Base-by-base conservation (phyloP, 1,140 invertebrate genomes). In the Papilio glaucus region DNA sequence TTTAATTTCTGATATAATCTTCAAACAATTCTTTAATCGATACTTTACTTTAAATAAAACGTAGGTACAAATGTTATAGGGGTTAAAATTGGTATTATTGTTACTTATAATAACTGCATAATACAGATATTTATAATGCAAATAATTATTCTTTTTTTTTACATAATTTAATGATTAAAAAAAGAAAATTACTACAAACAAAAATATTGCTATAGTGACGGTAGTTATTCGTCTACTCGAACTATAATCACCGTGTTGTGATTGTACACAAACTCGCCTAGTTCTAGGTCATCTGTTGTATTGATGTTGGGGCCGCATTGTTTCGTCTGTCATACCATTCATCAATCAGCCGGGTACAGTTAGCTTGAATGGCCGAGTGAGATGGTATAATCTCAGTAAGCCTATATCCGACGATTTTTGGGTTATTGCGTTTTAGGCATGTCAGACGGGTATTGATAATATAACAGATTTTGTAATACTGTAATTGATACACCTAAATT, bases 321-420 rank as follows among this genome's bases (percentile, higher is more conserved):
- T 87, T 82, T 85, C 65, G 62, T 78, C 77, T 79, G 78, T 81
- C 81, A 77, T 72, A 71, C 79, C 72, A 74, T 74, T 76, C 76
- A 87, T 87, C 82, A 85, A 87, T 87, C 85, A 81, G 33, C 33
- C 24, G 29, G 42, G 37, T 78, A 77, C 75, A 79, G 80, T 82
- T 79, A 83, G 69, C 62, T 67, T 49, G 67, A 69, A 69, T 69
- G 37, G 67, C 70, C 76, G 69, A 72, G 62, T 75, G 68, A 57
- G 63, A 76, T 39, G 45, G 68, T 73, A 77, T 82, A 79, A 81
- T 80, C 72, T 79, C 69, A 13, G 70, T 79, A 77, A 77, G 75
- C 77, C 74, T 82, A 82, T 84, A 80, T 65, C 4, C 29, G 29
- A 81, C 37, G 72, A 77, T 76, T 82, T 84, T 84, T 80, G 73